Evolutionary conservation across 1,140 invertebrate species (phyloP).

Genomic region (Meloidogyne floridensis): DNA sequence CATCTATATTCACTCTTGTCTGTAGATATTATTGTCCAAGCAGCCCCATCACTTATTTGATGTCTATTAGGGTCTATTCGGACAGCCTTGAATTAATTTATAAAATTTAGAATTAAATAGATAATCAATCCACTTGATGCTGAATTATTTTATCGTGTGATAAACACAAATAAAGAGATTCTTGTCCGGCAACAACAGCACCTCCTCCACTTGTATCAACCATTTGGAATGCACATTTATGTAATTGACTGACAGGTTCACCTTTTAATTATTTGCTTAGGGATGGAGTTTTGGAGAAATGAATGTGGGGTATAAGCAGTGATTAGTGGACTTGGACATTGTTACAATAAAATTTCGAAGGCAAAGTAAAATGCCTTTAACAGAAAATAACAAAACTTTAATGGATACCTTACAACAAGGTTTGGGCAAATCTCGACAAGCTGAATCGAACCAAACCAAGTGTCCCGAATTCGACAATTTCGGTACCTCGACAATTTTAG

Average conservation of each 20-base stretch:
- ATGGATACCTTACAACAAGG: too few species aligned
- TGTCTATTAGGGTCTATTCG: conserved; percentile 96
- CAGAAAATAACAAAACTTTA: too few species aligned
- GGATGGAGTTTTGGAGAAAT: too few species aligned
- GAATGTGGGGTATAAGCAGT: too few species aligned
- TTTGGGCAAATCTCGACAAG: too few species aligned
- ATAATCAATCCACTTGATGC: conserved; percentile 76
- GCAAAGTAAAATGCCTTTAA: too few species aligned
- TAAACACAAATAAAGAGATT: conserved; percentile 95
- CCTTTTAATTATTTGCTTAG: conserved; percentile 69
- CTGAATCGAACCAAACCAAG: too few species aligned
- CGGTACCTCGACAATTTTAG: too few species aligned
- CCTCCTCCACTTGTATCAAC: conserved; percentile 75
- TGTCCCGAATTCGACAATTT: too few species aligned
- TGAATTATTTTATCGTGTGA: conserved; percentile 98
- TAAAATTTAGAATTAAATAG: not conserved
- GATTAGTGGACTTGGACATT: too few species aligned
- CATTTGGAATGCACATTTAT: conserved; percentile 99
- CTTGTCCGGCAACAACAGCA: conserved; percentile 63
- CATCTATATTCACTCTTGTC: conserved; percentile 99
- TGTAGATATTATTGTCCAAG: conserved; percentile 99
- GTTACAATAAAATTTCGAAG: too few species aligned
- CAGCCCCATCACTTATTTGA: conserved; percentile 99
- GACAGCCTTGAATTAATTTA: conserved; percentile 74
- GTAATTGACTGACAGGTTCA: conserved; percentile 90